phyloP scores from a whole-genome alignment of 2,888 invertebrate species.

The Cactoblastis cactorum region DNA sequence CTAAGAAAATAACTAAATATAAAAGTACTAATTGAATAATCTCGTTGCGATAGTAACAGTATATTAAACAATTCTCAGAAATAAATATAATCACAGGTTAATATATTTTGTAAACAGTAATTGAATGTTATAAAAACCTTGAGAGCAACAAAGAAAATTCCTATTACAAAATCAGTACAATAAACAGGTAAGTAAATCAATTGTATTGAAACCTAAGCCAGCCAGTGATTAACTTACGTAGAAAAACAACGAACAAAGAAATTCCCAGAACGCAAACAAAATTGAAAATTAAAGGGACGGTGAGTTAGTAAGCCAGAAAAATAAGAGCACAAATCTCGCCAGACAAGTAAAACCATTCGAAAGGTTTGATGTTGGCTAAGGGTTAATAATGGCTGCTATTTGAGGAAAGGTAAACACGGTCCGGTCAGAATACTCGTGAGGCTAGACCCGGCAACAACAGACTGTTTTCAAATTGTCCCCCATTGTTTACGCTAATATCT shows the following conservation, averaged over 20 bases:
- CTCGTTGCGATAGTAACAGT: no score
- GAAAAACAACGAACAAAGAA: background rate
- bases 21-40: no score
- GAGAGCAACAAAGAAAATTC: no score
- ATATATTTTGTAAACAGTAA: no score
- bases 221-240: background rate
- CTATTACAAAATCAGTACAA: background rate
- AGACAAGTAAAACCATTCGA: conserved; percentile 33
- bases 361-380: conserved; percentile 37
- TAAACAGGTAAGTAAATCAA: background rate
- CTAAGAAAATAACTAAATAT: no score
- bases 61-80: no score
- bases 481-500: conserved; percentile 29
- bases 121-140: no score
- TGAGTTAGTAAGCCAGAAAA: conserved; percentile 21
- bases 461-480: conserved; percentile 30
- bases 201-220: background rate
- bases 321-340: conserved; percentile 25
- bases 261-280: conserved; percentile 2
- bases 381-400: conserved; percentile 45
- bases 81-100: no score
- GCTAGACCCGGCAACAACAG: conserved; percentile 19
- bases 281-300: conserved; percentile 16
- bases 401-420: conserved; percentile 44
- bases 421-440: conserved; percentile 34